phyloP scores from a whole-genome alignment of 1,140 invertebrate species.

The Plectrocnemia conspersa region DNA sequence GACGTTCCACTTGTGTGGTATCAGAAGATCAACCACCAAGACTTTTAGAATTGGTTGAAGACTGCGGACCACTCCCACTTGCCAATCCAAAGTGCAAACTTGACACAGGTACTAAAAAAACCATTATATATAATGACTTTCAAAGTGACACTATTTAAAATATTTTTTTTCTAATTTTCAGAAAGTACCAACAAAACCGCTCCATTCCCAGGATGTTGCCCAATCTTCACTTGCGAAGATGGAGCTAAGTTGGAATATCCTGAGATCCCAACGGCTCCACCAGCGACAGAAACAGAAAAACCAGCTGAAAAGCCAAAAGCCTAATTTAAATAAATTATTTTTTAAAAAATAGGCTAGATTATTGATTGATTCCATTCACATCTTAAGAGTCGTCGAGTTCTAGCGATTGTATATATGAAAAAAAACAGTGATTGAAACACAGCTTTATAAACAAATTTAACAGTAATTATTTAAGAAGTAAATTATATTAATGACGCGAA shows the following conservation, averaged over 20 bases:
- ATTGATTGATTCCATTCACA: neutral
- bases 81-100: slow-evolving; percentile 84
- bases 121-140: neutral
- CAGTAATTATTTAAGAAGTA: no score
- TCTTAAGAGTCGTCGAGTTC: neutral
- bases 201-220: slow-evolving; percentile 78
- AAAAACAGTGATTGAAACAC: no score
- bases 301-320: slow-evolving; percentile 47
- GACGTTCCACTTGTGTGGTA: slow-evolving; percentile 76
- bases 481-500: no score
- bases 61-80: slow-evolving; percentile 79
- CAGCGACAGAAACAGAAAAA: slow-evolving; percentile 47
- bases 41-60: slow-evolving; percentile 78
- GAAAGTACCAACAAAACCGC: slow-evolving; percentile 86
- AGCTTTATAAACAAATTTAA: no score
- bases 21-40: slow-evolving; percentile 66
- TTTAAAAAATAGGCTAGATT: neutral
- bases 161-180: slow-evolving; percentile 38
- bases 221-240: slow-evolving; percentile 76
- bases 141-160: neutral
- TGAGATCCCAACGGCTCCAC: slow-evolving; percentile 64
- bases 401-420: no score
- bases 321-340: slow-evolving; percentile 36
- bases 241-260: slow-evolving; percentile 81
- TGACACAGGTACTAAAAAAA: slow-evolving; percentile 60